Conservation (phyloP, 1,140 invertebrate genomes). For the Leptestheria dahalacensis region DNA sequence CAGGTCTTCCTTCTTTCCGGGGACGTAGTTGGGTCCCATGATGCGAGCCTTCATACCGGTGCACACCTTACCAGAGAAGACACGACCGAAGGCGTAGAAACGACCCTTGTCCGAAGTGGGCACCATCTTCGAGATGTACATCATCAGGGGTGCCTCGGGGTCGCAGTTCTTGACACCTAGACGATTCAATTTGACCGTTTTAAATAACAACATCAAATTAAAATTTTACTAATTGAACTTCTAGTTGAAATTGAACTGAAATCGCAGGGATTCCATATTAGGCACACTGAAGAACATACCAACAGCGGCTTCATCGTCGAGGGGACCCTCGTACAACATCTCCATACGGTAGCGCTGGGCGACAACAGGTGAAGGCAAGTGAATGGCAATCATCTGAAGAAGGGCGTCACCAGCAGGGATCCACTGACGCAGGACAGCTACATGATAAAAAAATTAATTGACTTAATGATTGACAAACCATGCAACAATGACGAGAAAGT, state of each 20-base stretch:
- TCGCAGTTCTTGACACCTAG: slow-evolving; percentile 62
- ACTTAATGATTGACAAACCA: not conserved
- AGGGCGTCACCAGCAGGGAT: slow-evolving; percentile 96
- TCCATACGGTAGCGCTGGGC: slow-evolving; percentile 99
- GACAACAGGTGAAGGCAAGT: slow-evolving; percentile 94
- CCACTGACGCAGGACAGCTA: slow-evolving; percentile 97
- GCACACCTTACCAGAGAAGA: slow-evolving; percentile 87
- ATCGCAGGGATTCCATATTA: too few relatives aligned
- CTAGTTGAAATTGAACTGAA: too few relatives aligned
- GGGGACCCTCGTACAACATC: slow-evolving; percentile 95
- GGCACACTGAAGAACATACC: slow-evolving; percentile 55
- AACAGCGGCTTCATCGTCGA: slow-evolving; percentile 88
- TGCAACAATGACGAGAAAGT: not conserved
- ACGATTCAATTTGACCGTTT: too few relatives aligned
- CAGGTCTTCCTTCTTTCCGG: slow-evolving; percentile 97
- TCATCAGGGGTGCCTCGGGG: slow-evolving; percentile 93
- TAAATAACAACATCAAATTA: too few relatives aligned
- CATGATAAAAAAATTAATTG: slow-evolving; percentile 17
- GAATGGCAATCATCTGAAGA: slow-evolving; percentile 99
- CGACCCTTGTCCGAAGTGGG: slow-evolving; percentile 98
- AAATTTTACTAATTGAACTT: too few relatives aligned
- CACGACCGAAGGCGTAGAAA: slow-evolving; percentile 99
- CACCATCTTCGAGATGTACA: slow-evolving; percentile 99
- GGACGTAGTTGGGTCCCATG: slow-evolving; percentile 95
- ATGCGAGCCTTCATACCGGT: slow-evolving; percentile 94